Conservation (phyloP, 2,797 vertebrate species). For the Mus spretus region DNA sequence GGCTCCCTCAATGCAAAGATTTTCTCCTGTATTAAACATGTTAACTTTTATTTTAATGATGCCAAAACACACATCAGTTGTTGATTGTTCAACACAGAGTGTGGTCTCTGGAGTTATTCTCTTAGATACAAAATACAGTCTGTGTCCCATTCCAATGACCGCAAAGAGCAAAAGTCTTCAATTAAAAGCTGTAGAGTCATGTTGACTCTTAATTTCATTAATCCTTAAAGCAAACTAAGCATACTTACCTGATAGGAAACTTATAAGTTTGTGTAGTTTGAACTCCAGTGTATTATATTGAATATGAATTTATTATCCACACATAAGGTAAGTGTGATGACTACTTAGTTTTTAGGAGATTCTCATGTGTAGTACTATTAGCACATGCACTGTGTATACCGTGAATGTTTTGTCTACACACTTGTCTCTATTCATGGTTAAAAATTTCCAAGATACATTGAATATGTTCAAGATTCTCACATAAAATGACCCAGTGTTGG, state of each 20-base stretch:
- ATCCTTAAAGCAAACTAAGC: slow-evolving; percentile 1
- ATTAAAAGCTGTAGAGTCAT: slow-evolving; percentile 6
- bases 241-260: background rate
- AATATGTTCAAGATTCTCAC: background rate
- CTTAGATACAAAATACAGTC: background rate
- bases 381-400: background rate
- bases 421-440: background rate
- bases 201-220: slow-evolving; percentile 24
- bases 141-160: background rate
- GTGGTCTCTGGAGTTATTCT: slow-evolving; percentile 49
- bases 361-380: background rate
- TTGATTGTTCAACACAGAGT: slow-evolving; percentile 71
- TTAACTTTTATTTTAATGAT: slow-evolving; percentile 81
- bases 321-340: background rate
- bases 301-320: background rate
- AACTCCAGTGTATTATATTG: background rate
- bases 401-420: background rate
- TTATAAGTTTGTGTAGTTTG: background rate
- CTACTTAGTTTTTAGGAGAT: background rate
- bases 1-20: slow-evolving; percentile 63
- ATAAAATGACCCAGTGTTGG: background rate
- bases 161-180: slow-evolving; percentile 17
- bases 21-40: slow-evolving; percentile 69
- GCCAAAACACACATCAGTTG: slow-evolving; percentile 63
- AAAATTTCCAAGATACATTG: background rate